Evolutionary conservation across 2,797 vertebrate species (phyloP), one percentile per base, ranked within the genome.

Genomic region (Parauchenoglanis punctatus): DNA sequence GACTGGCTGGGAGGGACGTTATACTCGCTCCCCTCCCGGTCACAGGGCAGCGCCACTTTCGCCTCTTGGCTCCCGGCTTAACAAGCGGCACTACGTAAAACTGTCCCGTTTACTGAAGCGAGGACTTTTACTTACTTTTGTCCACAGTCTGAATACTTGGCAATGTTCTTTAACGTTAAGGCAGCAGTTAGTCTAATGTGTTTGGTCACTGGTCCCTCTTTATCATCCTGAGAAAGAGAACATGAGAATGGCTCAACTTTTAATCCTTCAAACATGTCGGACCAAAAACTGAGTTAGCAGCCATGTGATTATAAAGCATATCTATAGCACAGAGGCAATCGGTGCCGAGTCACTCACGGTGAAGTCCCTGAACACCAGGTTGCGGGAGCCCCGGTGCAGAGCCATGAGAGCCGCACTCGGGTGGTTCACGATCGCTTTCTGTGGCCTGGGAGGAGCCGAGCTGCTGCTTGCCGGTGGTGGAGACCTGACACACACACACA

Each of bases 181-280:
- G 98, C 98, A 99, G 99, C 99, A 96, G 99, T 99, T 97, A 99
- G 95, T 97, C 98, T 95, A 94, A 99, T 99, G 97, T 99, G 98
- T 99, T 99, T 99, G 95, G 99, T 99, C 97, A 99, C 97, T 97
- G 99, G 98, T 97, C 98, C 98, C 96, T 99, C 99, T 96, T 99
- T 99, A 95, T 99, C 99, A 94, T 99, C 99, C 99, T 96, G 73
- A 52, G 67, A 6, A 88, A 81, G 84, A 46, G 46, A 85, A 92
- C 83, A n/a, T 23, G 86, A 83, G 58, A 77, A 87, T n/a, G 10
- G 4, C 12, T 49, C 11, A 54, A 76, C 1, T 35, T 35, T 5
- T 1, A 25, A 46, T n/a, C 40, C 11, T n/a, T 49, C 12, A 59
- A 12, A 59, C 1, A 23, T 40, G 54, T 12, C 2, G 5, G 31